Conservation (phyloP, 2,888 invertebrate species). For the Notodonta dromedarius region DNA sequence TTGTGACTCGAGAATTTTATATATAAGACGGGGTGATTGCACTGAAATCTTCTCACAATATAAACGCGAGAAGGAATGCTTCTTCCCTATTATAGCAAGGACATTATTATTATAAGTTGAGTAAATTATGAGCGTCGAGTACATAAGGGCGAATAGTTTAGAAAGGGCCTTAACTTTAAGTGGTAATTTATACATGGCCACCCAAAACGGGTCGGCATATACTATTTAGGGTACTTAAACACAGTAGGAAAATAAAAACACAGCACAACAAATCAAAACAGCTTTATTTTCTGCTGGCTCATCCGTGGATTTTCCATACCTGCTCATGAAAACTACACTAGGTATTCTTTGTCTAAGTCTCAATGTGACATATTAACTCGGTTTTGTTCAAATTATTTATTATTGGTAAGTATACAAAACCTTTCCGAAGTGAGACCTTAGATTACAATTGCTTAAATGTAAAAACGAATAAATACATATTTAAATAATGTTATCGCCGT, state of each 20-base stretch:
- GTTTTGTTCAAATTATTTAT: conserved; percentile 42
- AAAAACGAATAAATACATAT: conserved; percentile 47
- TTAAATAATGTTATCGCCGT: conserved; percentile 45
- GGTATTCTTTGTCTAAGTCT: conserved; percentile 52
- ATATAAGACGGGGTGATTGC: too few relatives aligned
- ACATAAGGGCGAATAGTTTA: too few relatives aligned
- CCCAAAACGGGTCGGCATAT: too few relatives aligned
- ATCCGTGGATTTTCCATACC: conserved; percentile 70
- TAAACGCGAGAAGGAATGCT: too few relatives aligned
- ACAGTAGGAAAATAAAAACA: conserved; percentile 52
- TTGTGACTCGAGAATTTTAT: too few relatives aligned
- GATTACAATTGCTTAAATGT: conserved; percentile 46
- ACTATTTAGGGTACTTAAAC: too few relatives aligned
- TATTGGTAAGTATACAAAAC: conserved; percentile 46
- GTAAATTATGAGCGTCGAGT: too few relatives aligned
- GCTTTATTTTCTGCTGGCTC: conserved; percentile 79
- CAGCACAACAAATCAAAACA: conserved; percentile 79
- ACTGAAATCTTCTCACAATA: too few relatives aligned
- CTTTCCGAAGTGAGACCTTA: conserved; percentile 47
- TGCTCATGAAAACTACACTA: conserved; percentile 69
- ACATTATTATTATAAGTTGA: too few relatives aligned
- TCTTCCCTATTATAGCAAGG: too few relatives aligned
- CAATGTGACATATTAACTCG: conserved; percentile 33
- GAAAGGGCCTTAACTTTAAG: too few relatives aligned
- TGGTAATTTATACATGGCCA: too few relatives aligned